These are phyloP conservation scores for Crossocerus cetratus DNA, from an alignment of 2,888 invertebrate species.

Conservation along the genomic window DNA sequence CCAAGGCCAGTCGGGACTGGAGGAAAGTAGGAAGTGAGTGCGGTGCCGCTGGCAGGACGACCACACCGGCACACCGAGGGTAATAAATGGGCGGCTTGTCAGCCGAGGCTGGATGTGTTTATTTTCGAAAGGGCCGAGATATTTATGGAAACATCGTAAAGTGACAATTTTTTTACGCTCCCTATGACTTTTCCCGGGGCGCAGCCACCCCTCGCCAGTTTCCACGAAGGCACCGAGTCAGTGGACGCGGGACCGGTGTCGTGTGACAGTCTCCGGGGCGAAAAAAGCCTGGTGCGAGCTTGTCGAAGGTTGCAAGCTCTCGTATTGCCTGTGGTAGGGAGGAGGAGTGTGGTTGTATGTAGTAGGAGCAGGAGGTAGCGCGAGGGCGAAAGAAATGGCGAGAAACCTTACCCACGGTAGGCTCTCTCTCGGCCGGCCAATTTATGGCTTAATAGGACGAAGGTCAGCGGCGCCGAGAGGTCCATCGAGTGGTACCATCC, in stretches of 20 bases:
- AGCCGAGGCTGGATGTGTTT: slow-evolving; percentile 33
- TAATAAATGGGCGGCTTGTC: slow-evolving; percentile 38
- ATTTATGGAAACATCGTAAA: slow-evolving; percentile 45
- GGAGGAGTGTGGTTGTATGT: no score
- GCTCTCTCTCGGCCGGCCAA: slow-evolving; percentile 24
- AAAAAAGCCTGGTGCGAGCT: neutral
- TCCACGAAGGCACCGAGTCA: slow-evolving; percentile 13
- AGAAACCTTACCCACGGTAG: slow-evolving; percentile 41
- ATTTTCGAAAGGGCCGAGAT: slow-evolving; percentile 33
- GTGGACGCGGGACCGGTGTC: slow-evolving; percentile 14
- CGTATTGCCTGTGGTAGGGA: slow-evolving; percentile 7
- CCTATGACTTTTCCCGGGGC: neutral
- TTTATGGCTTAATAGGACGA: slow-evolving; percentile 54
- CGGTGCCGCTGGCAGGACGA: no score
- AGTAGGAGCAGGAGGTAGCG: neutral
- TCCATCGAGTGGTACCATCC: slow-evolving; percentile 21
- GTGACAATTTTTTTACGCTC: slow-evolving; percentile 27
- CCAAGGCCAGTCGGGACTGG: no score
- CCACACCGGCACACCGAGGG: no score
- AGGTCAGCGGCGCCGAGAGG: slow-evolving; percentile 37
- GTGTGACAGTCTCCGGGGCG: slow-evolving; percentile 29
- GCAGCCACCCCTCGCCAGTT: neutral
- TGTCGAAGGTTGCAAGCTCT: slow-evolving; percentile 20
- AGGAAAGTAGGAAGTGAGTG: slow-evolving; percentile 17
- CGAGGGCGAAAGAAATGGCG: slow-evolving; percentile 25